Evolutionary conservation across 2,888 invertebrate species (phyloP).

Genomic region (Dicyrtoma fusca): DNA sequence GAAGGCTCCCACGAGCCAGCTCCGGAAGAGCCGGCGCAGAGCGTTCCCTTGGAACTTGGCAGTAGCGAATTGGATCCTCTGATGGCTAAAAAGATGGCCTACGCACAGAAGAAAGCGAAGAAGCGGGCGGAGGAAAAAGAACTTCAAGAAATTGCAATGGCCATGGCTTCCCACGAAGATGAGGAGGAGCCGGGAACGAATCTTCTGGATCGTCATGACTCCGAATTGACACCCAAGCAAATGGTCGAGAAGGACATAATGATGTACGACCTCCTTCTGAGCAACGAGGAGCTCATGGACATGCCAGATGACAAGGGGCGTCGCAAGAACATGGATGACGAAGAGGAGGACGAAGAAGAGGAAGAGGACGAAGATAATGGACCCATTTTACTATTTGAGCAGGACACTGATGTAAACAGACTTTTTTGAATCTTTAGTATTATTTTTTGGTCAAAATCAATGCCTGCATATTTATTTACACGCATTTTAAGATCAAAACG

Average conservation of each 20-base stretch:
- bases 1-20: no score
- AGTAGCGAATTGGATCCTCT: conserved; percentile 23
- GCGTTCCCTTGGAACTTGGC: no score
- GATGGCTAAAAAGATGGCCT: conserved; percentile 4
- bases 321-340: no score
- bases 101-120: conserved; percentile 8
- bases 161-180: background rate
- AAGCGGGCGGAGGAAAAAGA: background rate
- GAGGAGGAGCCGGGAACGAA: conserved; percentile 29
- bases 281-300: conserved; percentile 37
- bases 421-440: no score
- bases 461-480: no score
- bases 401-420: no score
- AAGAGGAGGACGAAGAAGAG: conserved; percentile 10
- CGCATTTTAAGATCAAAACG: no score
- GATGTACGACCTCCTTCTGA: conserved; percentile 40
- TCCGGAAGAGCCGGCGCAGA: no score
- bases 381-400: no score
- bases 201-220: conserved; percentile 38
- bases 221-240: conserved; percentile 35
- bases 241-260: conserved; percentile 43
- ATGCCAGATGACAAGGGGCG: background rate
- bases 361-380: conserved; percentile 15
- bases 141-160: background rate
- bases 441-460: no score